Evolutionary conservation across 2,113 vertebrate genomes (phyloP).

Genomic region (Lampris megalopsis): DNA sequence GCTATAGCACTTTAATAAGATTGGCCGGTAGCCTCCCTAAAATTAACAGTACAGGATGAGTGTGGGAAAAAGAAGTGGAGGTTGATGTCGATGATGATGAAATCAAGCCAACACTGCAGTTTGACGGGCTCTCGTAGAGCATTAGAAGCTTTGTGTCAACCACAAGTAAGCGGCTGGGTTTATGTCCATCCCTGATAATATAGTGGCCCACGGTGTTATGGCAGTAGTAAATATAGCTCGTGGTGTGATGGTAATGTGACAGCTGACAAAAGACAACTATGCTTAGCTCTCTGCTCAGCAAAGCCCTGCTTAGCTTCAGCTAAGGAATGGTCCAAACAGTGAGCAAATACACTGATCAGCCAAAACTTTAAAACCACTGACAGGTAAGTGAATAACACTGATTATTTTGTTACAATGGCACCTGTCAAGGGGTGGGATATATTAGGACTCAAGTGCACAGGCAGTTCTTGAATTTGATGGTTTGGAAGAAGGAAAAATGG

Average conservation of each 20-base stretch:
- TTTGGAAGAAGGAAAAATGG: too few relatives aligned
- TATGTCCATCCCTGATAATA: slow-evolving; percentile 17
- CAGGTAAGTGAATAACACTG: too few relatives aligned
- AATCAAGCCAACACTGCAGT: slow-evolving; percentile 19
- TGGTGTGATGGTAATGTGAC: slow-evolving; percentile 45
- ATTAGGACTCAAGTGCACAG: too few relatives aligned
- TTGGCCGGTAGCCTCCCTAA: slow-evolving; percentile 21
- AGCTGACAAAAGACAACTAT: slow-evolving; percentile 14
- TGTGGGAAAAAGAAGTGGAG: slow-evolving; percentile 16
- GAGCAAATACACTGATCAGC: too few relatives aligned
- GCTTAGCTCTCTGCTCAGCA: too few relatives aligned
- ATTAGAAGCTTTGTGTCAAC: slow-evolving; percentile 2
- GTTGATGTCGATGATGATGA: not conserved
- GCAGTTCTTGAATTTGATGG: too few relatives aligned
- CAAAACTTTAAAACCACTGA: too few relatives aligned
- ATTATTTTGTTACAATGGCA: too few relatives aligned
- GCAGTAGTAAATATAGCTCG: slow-evolving; percentile 44
- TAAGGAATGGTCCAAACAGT: too few relatives aligned
- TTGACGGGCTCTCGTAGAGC: slow-evolving; percentile 19
- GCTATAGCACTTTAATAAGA: slow-evolving; percentile 17
- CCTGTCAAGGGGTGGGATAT: too few relatives aligned
- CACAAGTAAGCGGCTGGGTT: slow-evolving; percentile 14
- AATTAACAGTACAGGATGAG: slow-evolving; percentile 5
- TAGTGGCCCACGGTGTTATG: slow-evolving; percentile 13
- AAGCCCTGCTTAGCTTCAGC: too few relatives aligned